Evolutionary conservation across 1,140 invertebrate species (phyloP).

Genomic region (Chelonus insularis): DNA sequence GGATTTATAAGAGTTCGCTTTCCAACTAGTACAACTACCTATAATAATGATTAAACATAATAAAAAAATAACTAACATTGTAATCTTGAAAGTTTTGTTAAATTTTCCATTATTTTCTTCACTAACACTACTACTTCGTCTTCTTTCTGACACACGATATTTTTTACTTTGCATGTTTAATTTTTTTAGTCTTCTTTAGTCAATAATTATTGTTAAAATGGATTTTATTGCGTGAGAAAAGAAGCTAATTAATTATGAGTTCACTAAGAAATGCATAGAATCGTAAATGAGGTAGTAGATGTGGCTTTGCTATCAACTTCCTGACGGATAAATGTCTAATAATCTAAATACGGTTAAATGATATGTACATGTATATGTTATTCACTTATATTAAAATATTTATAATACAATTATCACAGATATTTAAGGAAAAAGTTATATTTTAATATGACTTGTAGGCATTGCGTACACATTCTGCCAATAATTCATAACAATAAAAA

Average conservation of each 20-base stretch:
- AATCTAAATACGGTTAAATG: too few relatives aligned
- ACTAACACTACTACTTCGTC: too few relatives aligned
- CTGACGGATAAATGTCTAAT: too few relatives aligned
- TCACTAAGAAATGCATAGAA: too few relatives aligned
- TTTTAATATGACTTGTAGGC: conserved; percentile 48
- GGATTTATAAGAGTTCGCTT: not conserved
- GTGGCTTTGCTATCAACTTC: conserved; percentile 36
- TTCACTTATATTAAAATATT: conserved; percentile 41
- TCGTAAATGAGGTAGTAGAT: too few relatives aligned
- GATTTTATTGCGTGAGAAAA: not conserved
- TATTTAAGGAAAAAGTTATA: conserved; percentile 57
- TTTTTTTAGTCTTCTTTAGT: too few relatives aligned
- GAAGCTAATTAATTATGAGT: too few relatives aligned
- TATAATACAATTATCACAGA: conserved; percentile 61
- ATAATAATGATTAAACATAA: conserved; percentile 39
- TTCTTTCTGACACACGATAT: too few relatives aligned
- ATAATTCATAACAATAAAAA: too few relatives aligned
- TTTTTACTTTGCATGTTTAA: too few relatives aligned
- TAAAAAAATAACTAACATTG: conserved; percentile 40
- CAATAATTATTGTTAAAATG: not conserved
- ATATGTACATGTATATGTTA: conserved; percentile 53
- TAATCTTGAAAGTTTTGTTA: conserved; percentile 36
- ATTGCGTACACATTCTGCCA: conserved; percentile 44
- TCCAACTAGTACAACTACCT: conserved; percentile 28
- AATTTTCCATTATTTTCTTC: conserved; percentile 37